Percentiles rank a stretch among this genome's conserved stretches.
Evolutionary conservation across 2,888 invertebrate genomes (phyloP).

Genomic region (Physocephala rufipes): DNA sequence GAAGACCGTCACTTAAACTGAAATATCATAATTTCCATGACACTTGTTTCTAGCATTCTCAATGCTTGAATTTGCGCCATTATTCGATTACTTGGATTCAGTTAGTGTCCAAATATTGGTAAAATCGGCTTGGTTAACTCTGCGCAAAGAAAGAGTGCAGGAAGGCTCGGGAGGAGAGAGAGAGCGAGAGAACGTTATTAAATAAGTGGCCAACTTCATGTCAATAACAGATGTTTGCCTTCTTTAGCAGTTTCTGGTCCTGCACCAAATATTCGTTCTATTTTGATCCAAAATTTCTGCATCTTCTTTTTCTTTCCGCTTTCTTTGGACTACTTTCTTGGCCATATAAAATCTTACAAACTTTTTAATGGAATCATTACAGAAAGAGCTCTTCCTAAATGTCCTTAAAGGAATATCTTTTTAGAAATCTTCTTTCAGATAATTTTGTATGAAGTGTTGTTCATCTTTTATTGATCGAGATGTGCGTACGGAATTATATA

Average conservation of each 20-base stretch:
- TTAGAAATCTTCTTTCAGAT: constrained; percentile 28
- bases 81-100: too few species aligned
- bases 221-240: constrained; percentile 24
- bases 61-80: too few species aligned
- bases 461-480: constrained; percentile 20
- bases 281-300: not conserved
- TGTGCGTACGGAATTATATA: not conserved
- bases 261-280: constrained; percentile 28
- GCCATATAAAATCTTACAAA: not conserved
- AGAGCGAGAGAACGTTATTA: not conserved
- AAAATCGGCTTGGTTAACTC: too few species aligned
- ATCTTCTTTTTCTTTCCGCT: not conserved
- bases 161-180: too few species aligned
- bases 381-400: constrained; percentile 15
- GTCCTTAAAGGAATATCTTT: constrained; percentile 14
- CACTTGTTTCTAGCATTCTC: too few species aligned
- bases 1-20: too few species aligned
- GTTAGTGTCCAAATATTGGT: too few species aligned
- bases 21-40: too few species aligned
- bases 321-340: not conserved
- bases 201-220: constrained; percentile 29
- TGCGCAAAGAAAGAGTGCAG: too few species aligned
- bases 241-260: constrained; percentile 8
- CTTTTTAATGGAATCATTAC: not conserved
- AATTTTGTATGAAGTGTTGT: constrained; percentile 16